Percentiles rank a stretch among this genome's conserved stretches.
phyloP scores from a whole-genome alignment of 2,797 vertebrate species.

The Spatula versicolor region DNA sequence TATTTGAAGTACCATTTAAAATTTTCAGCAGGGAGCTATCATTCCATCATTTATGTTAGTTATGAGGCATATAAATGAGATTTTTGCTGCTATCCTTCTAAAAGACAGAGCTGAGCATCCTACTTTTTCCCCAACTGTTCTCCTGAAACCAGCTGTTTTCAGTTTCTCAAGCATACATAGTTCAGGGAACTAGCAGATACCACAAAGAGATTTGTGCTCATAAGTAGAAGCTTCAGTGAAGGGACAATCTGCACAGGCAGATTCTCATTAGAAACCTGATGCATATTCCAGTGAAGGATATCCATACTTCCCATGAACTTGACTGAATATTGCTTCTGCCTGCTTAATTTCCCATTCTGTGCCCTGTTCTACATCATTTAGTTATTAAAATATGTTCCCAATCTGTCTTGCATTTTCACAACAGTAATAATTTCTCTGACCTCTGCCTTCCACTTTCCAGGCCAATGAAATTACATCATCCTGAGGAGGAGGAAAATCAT shows the following conservation, averaged over 20 bases:
- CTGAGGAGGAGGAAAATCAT: neutral
- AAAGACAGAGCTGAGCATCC: neutral
- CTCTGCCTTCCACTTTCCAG: neutral
- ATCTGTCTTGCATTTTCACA: neutral
- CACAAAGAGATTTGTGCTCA: neutral
- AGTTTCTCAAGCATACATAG: neutral
- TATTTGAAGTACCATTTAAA: constrained; percentile 56
- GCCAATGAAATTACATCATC: neutral
- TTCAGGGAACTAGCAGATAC: neutral
- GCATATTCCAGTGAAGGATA: neutral
- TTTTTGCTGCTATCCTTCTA: neutral
- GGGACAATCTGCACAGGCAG: neutral
- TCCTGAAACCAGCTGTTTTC: neutral
- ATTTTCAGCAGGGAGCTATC: constrained; percentile 49
- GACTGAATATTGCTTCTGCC: neutral
- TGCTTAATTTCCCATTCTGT: neutral
- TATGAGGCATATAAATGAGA: constrained; percentile 27
- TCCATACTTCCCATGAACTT: neutral
- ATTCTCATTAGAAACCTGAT: neutral
- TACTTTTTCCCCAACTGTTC: neutral
- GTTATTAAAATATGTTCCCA: neutral
- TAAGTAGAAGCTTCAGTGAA: neutral
- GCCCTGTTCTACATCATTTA: neutral
- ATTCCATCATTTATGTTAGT: constrained; percentile 14
- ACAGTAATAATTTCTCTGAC: neutral